Base-by-base conservation (phyloP, 2,888 invertebrate species). In the Drosophila suboccidentalis region DNA sequence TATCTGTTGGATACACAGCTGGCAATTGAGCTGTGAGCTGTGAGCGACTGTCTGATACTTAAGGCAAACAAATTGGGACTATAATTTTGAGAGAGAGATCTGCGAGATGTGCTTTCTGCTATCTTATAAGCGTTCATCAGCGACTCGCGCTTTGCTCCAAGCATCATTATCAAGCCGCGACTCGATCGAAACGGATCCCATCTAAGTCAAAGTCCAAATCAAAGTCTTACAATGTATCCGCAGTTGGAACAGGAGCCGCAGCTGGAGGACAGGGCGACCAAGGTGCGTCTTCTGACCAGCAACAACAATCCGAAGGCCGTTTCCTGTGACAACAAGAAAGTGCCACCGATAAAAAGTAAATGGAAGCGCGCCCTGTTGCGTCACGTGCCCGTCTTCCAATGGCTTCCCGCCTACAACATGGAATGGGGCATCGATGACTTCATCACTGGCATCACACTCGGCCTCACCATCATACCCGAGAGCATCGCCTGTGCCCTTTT, bases 401-500 rank as follows among this genome's bases (percentile, higher is more conserved):
- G 92, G 92, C 90, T 92, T n/a, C 82, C 87, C 11, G 72, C 78
- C 3, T 92, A 61, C 62, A 90, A 91, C 26, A 66, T 89, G 50
- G 90, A 90, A 55, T 92, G 90, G 87, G 95, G 96, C 10, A 93
- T 96, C 75, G 96, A 96, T 11, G 98, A 98, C 93, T 90, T 96
- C 50, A 96, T 98, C 77, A 97, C 98, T 9, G 98, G 98, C 51
- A 91, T 98, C 59, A 97, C 98, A 6, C 94, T 98, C 8, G 98
- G 98, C 1, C 94, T 98, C 44, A 98, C 98, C 15, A 96, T 98
- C 91, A 97, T 98, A 81, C 98, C 98, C 8, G 98, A 98, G 93
- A 97, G 97, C 84, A 96, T 98, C 87, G 98, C 98, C n/a, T 98
- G 98, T 91, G 98, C 98, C 39, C 94, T 96, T 71, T 94, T 98